Base-by-base conservation (phyloP, 1,140 invertebrate genomes). In the Drosophila gunungcola region DNA sequence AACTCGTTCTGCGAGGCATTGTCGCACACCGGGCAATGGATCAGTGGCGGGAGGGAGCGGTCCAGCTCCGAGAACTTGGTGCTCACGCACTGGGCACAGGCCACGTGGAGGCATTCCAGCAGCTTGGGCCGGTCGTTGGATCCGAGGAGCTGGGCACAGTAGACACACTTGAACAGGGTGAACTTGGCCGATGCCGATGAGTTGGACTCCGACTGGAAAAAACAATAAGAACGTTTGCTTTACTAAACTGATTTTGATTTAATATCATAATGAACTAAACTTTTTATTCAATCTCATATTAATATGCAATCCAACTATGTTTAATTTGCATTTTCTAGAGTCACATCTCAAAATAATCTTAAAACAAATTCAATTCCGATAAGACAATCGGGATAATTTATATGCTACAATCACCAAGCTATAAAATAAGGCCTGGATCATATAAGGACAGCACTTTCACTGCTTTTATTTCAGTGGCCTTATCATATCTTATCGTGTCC, bases 71-170 rank as follows among this genome's bases (percentile, higher is more conserved):
- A 94, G n/a, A 96, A 92, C 92, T 96, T 96, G 48, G 94, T 94
- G 69, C 94, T 95, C 62, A 97, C 93, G 93, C 97, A 98, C 58
- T 94, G 93, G 34, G 95, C 94, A 91, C 97, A 98, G 45, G 96
- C 95, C 36, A 97, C 96, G 92, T 98, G 97, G 55, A 98, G 94
- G 92, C 97, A 98, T 91, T 97, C 96, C 60, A 98, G 93, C 29
- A 98, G 93, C 92, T 97, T 97, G 1, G 97, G 96, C 42, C 94
- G 93, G 82, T 95, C 95, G 34, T 92, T 94, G 27, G 93, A 85
- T 12, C 93, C 93, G 39, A 96, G 93, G 27, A 93, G 91, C 84
- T 95, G 94, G n/a, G 93, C 93, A 91, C 96, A 97, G 86, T 96
- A 95, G 21, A 95, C 93, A 91, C 95, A 96, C 69, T 91, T 91